phyloP scores from a whole-genome alignment of 2,888 invertebrate genomes.

The Melieria picta region DNA sequence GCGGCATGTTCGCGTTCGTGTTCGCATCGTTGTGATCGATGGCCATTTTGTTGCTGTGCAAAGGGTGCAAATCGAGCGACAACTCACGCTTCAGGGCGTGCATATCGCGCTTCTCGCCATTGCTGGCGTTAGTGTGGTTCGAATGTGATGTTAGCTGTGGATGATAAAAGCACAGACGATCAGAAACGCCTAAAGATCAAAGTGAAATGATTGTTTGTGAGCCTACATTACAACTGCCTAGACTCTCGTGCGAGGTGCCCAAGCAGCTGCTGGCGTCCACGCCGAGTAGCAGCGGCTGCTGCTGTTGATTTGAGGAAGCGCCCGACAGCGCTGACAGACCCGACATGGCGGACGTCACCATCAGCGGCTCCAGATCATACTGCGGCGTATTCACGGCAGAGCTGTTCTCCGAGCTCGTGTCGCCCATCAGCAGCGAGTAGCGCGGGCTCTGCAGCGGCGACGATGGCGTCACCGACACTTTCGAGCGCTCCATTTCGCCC shows the following conservation, averaged over 20 bases:
- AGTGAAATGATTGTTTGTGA: conserved; percentile 1
- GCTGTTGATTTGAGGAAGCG: conserved; percentile 53
- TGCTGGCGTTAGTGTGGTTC: conserved; percentile 42
- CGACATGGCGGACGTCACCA: conserved; percentile 57
- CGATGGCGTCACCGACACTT: conserved; percentile 62
- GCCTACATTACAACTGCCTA: conserved; percentile 58
- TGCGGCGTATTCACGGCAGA: conserved; percentile 65
- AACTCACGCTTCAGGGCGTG: conserved; percentile 64
- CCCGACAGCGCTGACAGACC: conserved; percentile 52
- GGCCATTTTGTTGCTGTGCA: conserved; percentile 48
- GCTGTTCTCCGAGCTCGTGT: conserved; percentile 66
- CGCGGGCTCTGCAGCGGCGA: conserved; percentile 65
- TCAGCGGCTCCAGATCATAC: conserved; percentile 63
- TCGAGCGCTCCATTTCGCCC: conserved; percentile 55
- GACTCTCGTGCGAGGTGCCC: conserved; percentile 61
- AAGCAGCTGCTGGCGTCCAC: conserved; percentile 54
- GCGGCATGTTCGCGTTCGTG: conserved; percentile 46
- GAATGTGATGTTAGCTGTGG: conserved; percentile 48
- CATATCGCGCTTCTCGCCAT: conserved; percentile 62
- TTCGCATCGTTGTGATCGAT: conserved; percentile 32
- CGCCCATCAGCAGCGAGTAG: conserved; percentile 65
- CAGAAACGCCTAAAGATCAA: background rate
- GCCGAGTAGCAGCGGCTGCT: conserved; percentile 52
- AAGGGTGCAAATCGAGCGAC: conserved; percentile 61
- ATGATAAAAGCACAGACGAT: background rate